phyloP scores from a whole-genome alignment of 2,888 invertebrate species.

The Platynereis dumerilii region DNA sequence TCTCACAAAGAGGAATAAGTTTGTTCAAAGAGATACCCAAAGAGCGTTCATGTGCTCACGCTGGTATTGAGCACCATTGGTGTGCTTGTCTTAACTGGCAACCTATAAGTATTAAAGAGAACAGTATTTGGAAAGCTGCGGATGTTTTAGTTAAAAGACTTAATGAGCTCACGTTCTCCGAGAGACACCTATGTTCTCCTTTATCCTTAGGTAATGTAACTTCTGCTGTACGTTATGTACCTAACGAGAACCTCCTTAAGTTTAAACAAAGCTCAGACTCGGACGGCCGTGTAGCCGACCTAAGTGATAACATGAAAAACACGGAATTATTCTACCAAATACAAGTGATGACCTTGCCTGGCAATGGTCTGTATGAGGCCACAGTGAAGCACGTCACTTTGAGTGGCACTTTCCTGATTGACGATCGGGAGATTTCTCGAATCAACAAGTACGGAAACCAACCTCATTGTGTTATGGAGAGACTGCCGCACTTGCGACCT shows the following conservation, averaged over 20 bases:
- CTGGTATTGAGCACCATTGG: slow-evolving; percentile 94
- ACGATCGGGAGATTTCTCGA: slow-evolving; percentile 64
- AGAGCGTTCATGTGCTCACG: slow-evolving; percentile 82
- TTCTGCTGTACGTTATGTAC: slow-evolving; percentile 28
- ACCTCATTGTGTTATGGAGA: slow-evolving; percentile 78
- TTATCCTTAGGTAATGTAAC: slow-evolving; percentile 24
- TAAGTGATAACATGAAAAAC: slow-evolving; percentile 71
- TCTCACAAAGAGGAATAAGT: slow-evolving; percentile 51
- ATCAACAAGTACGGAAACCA: slow-evolving; percentile 84
- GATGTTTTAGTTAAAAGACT: slow-evolving; percentile 21
- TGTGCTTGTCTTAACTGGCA: slow-evolving; percentile 91
- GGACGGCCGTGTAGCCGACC: slow-evolving; percentile 85
- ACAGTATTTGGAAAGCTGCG: slow-evolving; percentile 63
- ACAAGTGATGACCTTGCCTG: slow-evolving; percentile 77
- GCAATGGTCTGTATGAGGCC: slow-evolving; percentile 81
- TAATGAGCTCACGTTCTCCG: slow-evolving; percentile 24
- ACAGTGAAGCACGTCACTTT: slow-evolving; percentile 68
- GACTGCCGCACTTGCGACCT: slow-evolving; percentile 73
- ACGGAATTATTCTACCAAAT: slow-evolving; percentile 78
- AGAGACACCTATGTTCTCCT: slow-evolving; percentile 20
- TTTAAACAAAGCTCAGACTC: slow-evolving; percentile 78
- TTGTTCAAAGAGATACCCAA: slow-evolving; percentile 66
- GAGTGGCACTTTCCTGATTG: not conserved
- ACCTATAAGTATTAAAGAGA: slow-evolving; percentile 67
- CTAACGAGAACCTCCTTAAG: slow-evolving; percentile 68